Conservation (phyloP, 2,113 vertebrate genomes). For the Saccopteryx leptura region DNA sequence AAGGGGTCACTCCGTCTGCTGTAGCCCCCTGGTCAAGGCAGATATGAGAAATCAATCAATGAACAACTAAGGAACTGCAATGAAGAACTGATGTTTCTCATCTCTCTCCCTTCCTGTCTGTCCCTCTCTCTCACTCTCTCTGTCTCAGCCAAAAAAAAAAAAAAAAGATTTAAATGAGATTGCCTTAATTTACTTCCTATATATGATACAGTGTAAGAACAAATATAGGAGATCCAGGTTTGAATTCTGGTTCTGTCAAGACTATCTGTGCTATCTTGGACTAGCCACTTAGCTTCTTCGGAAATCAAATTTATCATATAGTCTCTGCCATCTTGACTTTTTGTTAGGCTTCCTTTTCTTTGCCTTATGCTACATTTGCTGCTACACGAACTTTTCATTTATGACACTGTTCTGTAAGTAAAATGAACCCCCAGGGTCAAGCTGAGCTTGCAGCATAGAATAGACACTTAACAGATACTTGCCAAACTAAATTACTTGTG, state of each 20-base stretch:
- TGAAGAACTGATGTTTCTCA: too few species aligned
- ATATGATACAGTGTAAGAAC: background rate
- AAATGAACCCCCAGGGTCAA: background rate
- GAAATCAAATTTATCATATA: background rate
- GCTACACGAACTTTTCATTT: background rate
- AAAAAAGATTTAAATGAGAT: slow-evolving; percentile 12
- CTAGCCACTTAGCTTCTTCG: background rate
- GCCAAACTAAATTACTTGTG: background rate
- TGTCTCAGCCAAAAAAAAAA: too few species aligned
- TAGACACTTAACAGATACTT: slow-evolving; percentile 26
- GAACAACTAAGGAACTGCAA: too few species aligned
- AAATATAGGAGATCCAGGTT: background rate
- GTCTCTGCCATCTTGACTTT: background rate
- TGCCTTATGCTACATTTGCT: background rate
- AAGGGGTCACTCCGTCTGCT: too few species aligned
- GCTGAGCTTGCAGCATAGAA: background rate
- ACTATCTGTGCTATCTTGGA: background rate
- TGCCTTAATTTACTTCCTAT: slow-evolving; percentile 29
- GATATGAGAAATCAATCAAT: too few species aligned
- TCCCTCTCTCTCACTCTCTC: too few species aligned
- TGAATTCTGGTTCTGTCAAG: background rate
- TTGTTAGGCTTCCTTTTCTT: slow-evolving; percentile 3
- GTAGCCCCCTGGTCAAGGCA: too few species aligned
- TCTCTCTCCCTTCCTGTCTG: too few species aligned
- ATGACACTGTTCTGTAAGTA: background rate